Evolutionary conservation across 35 echinoderm and acorn worm genomes (phyloP), one percentile per base, ranked within the genome.

Genomic region (Ptychodera flava): DNA sequence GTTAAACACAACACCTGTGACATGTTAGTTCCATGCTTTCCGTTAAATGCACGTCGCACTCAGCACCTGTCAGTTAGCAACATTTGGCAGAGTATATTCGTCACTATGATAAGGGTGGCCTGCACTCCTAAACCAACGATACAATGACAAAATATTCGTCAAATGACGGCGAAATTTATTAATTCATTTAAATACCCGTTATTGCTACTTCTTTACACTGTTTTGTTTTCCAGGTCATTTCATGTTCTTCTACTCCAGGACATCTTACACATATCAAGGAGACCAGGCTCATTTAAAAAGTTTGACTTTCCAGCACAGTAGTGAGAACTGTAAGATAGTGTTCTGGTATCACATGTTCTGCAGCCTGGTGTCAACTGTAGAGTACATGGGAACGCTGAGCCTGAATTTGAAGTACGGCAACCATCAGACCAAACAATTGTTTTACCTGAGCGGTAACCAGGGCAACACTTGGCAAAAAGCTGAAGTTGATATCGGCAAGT

Each of bases 291-390:
- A 64, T 64, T 22, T 64, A 22, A 64, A 12, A 22, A 64, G 45
- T 22, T 64, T 64, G 45, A 22, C 6, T 64, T 64, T 12, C 22
- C 45, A 64, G 22, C 6, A 64, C 6, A 64, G 45, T 22, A 6
- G 22, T 64, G 45, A 64, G 22, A 64, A 64, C 45, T 64, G 45
- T 64, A 22, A 64, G 45, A 12, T 64, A 22, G 45, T 64, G 45
- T 64, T 90, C 34, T 90, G 89, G 89, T 90, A 90, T 77, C 83
- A 90, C 16, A 90, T 90, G 89, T 28, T 37, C 37, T 33, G 82
- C 6, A 1, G 16, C 35, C 16, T n/a, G 35, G 37, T n/a, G n/a
- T n/a, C n/a, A n/a, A n/a, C n/a, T n/a, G n/a, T n/a, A n/a, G n/a
- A n/a, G n/a, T n/a, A n/a, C n/a, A n/a, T 83, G 0, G 82, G 89